Conservation (phyloP, 2,113 vertebrate species). For the Rhodinocichla rosea region DNA sequence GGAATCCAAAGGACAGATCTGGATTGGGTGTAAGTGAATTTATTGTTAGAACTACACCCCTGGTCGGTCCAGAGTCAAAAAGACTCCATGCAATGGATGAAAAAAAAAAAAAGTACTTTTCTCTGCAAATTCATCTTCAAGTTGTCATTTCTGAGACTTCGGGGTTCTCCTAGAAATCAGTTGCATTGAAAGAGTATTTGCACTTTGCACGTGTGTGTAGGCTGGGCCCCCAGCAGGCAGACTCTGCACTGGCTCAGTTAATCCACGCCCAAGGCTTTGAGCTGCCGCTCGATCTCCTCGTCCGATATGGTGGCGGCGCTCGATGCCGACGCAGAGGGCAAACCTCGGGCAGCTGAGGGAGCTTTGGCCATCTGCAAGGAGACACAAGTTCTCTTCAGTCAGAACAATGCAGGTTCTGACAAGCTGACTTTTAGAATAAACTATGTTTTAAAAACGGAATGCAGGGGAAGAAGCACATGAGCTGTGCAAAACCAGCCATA, state of each 20-base stretch:
- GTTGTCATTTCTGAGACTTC: conserved; percentile 24
- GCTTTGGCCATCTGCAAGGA: conserved; percentile 90
- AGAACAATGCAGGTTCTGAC: neutral
- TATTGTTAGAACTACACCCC: neutral
- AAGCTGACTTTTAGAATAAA: neutral
- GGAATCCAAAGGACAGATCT: neutral
- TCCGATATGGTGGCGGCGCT: conserved; percentile 87
- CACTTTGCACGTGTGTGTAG: conserved; percentile 4
- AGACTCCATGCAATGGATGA: neutral
- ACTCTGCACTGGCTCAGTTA: conserved; percentile 56
- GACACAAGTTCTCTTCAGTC: neutral
- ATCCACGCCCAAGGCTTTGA: conserved; percentile 93
- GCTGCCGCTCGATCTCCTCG: conserved; percentile 96
- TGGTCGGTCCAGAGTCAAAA: neutral
- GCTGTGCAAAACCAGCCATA: conserved; percentile 29
- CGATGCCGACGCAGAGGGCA: conserved; percentile 83
- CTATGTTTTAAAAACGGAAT: neutral
- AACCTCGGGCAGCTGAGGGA: conserved; percentile 84
- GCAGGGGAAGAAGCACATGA: neutral
- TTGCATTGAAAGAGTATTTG: conserved; percentile 58
- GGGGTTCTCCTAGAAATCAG: conserved; percentile 25
- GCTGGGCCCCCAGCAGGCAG: conserved; percentile 22
- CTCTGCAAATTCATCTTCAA: neutral
- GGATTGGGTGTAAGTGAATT: neutral
- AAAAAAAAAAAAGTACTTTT: neutral